Base-by-base conservation (phyloP, 2,888 invertebrate species). In the Volucella inflata region DNA sequence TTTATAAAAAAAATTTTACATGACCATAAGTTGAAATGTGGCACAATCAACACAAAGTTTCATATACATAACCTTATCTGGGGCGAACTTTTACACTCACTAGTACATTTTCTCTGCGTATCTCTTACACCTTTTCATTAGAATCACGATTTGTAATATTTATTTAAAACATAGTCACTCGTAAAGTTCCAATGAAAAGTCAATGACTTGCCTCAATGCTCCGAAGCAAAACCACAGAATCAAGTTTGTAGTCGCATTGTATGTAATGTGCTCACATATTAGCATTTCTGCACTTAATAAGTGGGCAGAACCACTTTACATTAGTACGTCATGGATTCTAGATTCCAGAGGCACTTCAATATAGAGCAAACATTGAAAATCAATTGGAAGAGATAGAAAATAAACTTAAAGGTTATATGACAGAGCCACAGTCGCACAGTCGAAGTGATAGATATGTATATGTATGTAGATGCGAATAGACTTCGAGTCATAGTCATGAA, bases 331-430 rank as follows among this genome's bases (percentile, higher is more conserved):
- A 40, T 68, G 46, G n/a, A 48, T 59, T 51, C 60, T 36, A n/a
- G 44, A 67, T 44, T 55, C 78, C 59, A 57, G 70, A 60, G 6
- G 6, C 60, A 84, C 74, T 75, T 75, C 70, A 67, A 84, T 75
- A 79, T 79, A 60, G 79, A 79, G 84, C 70, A 79, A 84, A 79
- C 80, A 84, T 80, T 62, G 75, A 79, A 84, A 75, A 53, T 68
- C 70, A 84, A 75, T 84, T 75, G 79, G 70, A 75, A 36, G 30
- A 30, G 30, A 30, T 30, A 71, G 75, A 84, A 65, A 84, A 68
- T 70, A 84, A 60, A 75, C 71, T 75, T 48, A 75, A 84, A 84
- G 67, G 83, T 83, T 84, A 84, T 75, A 38, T 46, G 79, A 75
- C 74, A 79, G 21, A 21, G 21, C 2, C 2, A 2, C 21, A 21